Base-by-base conservation (phyloP, 2,113 vertebrate species). In the Lophura nycthemera region DNA sequence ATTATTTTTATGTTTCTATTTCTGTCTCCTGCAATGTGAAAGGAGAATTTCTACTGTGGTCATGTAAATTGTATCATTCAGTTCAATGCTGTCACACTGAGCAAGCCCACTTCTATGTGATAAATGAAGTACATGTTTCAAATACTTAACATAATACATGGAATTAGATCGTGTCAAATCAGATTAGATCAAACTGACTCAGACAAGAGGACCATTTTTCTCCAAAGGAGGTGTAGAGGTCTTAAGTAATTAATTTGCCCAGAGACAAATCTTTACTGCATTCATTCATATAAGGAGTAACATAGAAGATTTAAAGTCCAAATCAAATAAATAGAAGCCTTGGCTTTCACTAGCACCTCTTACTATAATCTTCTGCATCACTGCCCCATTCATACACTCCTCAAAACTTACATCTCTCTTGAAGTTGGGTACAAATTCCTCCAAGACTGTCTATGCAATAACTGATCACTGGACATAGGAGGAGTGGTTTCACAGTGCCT, bases 1-100 rank as follows among this genome's bases (percentile, higher is more conserved):
- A 17, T 43, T 74, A 24, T 92, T 78, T 64, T 29, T 89, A 29
- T 65, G 13, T 27, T 80, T 93, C 42, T 70, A 43, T 32, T 78
- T 93, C 92, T 73, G 16, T 34, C 9, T 93, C 88, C 54, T 83
- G 34, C 42, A 86, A 32, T 48, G 34, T 74, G 66, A 95, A 79
- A 50, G 8, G 50, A 56, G 17, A 59, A 65, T 86, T 88, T 86
- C 60, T 84, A 1, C 22, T 88, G 29, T 47, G 70, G 16, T 63
- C 66, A 3, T 72, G 47, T 40, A 88, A 91, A 73, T 24, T 66
- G 6, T 24, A 50, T 87, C 48, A 43, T 4, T 81, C 86, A 65
- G 10, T 11, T 16, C 36, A 87, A 47, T 76, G 36, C 42, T 69
- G 19, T 71, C 54, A 72, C 19, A 34, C 11, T 67, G 25, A 78